Percentiles rank a stretch among this genome's conserved stretches.
Conservation (phyloP, 2,797 vertebrate species). For the Decapterus maruadsi region DNA sequence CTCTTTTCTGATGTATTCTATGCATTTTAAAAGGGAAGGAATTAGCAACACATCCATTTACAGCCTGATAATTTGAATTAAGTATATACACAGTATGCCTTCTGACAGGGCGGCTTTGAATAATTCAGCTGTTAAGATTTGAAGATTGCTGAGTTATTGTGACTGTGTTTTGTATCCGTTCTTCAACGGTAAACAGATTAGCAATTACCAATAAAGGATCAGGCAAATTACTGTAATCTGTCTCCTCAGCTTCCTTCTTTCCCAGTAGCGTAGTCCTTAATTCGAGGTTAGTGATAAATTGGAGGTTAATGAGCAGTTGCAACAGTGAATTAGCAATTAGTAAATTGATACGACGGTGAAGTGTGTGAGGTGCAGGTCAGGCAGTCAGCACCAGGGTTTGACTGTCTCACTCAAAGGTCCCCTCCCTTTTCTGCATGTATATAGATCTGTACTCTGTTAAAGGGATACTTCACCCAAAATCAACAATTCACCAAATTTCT, state of each 20-base stretch:
- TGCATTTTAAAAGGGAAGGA: neutral
- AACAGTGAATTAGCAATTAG: slow-evolving; percentile 40
- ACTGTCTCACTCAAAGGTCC: slow-evolving; percentile 17
- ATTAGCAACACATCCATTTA: slow-evolving; percentile 1
- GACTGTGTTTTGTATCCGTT: neutral
- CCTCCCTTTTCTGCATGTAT: no score
- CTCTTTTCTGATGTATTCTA: neutral
- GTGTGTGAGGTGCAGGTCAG: slow-evolving; percentile 39
- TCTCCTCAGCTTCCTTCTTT: slow-evolving; percentile 37
- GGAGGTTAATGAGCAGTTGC: slow-evolving; percentile 51
- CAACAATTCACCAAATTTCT: no score
- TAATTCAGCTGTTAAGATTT: neutral
- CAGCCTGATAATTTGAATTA: slow-evolving; percentile 2
- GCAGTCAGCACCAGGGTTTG: slow-evolving; percentile 3
- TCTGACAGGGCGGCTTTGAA: neutral
- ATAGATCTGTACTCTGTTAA: no score
- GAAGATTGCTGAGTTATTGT: neutral
- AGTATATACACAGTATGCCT: neutral
- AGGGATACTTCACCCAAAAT: no score
- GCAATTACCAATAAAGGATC: slow-evolving; percentile 35
- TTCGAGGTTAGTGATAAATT: slow-evolving; percentile 43
- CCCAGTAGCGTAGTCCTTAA: slow-evolving; percentile 22
- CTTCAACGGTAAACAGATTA: slow-evolving; percentile 38
- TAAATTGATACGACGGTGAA: slow-evolving; percentile 25
- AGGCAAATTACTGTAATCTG: slow-evolving; percentile 34